A percentile compares a stretch with the other conserved stretches of the same genome.
These are phyloP conservation scores for Fregata magnificens DNA, from an alignment of 2,113 vertebrate species.

Conservation along the genomic window DNA sequence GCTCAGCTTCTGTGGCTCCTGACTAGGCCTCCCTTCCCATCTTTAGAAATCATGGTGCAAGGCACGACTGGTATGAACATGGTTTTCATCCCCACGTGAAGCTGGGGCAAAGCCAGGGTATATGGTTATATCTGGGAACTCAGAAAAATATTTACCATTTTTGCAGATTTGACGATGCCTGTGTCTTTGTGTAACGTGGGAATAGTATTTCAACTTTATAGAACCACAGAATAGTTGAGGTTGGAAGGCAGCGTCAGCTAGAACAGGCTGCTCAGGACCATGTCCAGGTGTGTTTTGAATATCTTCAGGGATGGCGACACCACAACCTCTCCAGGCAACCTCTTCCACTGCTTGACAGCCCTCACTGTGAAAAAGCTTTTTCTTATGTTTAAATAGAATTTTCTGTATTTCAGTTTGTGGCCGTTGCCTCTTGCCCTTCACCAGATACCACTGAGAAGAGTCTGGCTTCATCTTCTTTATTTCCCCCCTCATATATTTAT, in stretches of 20 bases:
- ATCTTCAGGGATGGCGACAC: accelerated
- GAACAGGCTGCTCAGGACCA: background rate
- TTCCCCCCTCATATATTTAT: background rate
- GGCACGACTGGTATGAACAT: accelerated
- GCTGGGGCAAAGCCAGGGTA: background rate
- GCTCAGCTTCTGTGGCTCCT: background rate
- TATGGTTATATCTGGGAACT: background rate
- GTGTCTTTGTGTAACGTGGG: background rate
- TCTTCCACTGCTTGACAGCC: background rate
- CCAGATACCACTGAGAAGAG: background rate
- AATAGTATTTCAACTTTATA: background rate
- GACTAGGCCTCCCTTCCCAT: background rate
- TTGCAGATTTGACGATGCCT: background rate
- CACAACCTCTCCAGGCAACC: background rate
- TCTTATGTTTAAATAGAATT: background rate
- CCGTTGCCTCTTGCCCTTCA: background rate
- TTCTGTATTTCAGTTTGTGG: background rate
- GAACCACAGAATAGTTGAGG: background rate
- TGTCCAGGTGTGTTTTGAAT: background rate
- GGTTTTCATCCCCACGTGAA: background rate
- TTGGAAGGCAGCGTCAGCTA: background rate
- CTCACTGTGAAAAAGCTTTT: background rate
- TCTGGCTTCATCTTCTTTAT: background rate
- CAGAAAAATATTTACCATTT: background rate
- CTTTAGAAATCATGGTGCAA: background rate